Evolutionary conservation across 2,888 invertebrate species (phyloP).

Genomic region (Litoditis marina): DNA sequence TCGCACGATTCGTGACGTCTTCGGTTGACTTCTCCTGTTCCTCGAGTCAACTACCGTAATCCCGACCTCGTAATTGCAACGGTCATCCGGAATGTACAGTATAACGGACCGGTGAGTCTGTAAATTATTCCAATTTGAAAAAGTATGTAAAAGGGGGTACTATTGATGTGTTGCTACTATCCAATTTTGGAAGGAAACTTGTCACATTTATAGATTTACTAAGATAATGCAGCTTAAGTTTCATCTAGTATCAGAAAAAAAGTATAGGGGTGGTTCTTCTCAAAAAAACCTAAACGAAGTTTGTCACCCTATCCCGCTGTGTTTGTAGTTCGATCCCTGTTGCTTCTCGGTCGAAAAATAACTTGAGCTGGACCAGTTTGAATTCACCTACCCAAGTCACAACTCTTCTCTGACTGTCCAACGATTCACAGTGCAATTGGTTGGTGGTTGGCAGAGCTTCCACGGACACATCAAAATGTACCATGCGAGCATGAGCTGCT

Average conservation of each 20-base stretch:
- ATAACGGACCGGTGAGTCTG: slow-evolving; percentile 34
- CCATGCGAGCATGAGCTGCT: slow-evolving; percentile 20
- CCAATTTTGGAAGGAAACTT: no score
- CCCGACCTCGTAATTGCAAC: slow-evolving; percentile 37
- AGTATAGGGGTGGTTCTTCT: no score
- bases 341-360: no score
- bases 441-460: slow-evolving; percentile 20
- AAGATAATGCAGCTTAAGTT: background rate
- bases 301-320: no score
- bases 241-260: no score
- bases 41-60: slow-evolving; percentile 32
- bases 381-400: slow-evolving; percentile 23
- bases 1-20: slow-evolving; percentile 10
- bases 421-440: slow-evolving; percentile 26
- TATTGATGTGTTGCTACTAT: no score
- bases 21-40: slow-evolving; percentile 27
- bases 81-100: slow-evolving; percentile 31
- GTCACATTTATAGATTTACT: background rate
- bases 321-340: no score
- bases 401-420: slow-evolving; percentile 27
- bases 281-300: no score
- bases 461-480: slow-evolving; percentile 29
- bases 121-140: no score
- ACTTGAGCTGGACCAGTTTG: no score
- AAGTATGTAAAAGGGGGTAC: no score